Evolutionary conservation across 2,888 invertebrate species (phyloP).

Genomic region (Campoplex nolae): DNA sequence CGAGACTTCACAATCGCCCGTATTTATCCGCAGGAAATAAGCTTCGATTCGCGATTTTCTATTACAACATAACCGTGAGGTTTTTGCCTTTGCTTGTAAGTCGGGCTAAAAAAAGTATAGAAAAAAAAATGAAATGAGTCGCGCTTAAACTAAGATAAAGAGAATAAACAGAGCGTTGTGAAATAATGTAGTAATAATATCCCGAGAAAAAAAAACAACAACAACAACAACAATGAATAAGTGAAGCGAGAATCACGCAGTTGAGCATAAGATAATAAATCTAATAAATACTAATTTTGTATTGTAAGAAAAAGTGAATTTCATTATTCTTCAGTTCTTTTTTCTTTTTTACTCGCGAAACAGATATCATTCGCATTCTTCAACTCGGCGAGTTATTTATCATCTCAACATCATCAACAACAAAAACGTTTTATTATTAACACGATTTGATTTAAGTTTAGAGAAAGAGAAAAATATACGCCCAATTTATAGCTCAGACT

Average conservation of each 20-base stretch:
- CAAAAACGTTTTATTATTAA: not conserved
- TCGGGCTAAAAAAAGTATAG: constrained; percentile 15
- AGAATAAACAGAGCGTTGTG: constrained; percentile 50
- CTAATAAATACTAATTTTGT: constrained; percentile 63
- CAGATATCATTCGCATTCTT: constrained; percentile 25
- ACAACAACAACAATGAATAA: constrained; percentile 12
- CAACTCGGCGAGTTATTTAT: constrained; percentile 28
- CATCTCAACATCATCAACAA: constrained; percentile 22
- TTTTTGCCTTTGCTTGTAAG: constrained; percentile 56
- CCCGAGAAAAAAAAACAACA: constrained; percentile 16
- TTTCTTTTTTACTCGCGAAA: constrained; percentile 42
- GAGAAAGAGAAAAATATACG: constrained; percentile 52
- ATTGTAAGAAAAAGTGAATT: constrained; percentile 50
- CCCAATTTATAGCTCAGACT: constrained; percentile 57
- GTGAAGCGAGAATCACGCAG: constrained; percentile 6
- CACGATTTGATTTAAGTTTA: constrained; percentile 12
- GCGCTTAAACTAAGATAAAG: constrained; percentile 26
- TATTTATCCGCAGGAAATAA: constrained; percentile 44
- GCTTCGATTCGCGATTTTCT: constrained; percentile 38
- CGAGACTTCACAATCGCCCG: constrained; percentile 24
- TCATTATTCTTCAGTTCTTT: constrained; percentile 29
- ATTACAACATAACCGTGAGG: constrained; percentile 27
- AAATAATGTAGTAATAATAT: constrained; percentile 61
- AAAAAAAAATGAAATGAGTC: constrained; percentile 30
- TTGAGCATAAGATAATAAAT: constrained; percentile 52